Base-by-base conservation (phyloP, 2,113 vertebrate genomes). In the Misgurnus anguillicaudatus region DNA sequence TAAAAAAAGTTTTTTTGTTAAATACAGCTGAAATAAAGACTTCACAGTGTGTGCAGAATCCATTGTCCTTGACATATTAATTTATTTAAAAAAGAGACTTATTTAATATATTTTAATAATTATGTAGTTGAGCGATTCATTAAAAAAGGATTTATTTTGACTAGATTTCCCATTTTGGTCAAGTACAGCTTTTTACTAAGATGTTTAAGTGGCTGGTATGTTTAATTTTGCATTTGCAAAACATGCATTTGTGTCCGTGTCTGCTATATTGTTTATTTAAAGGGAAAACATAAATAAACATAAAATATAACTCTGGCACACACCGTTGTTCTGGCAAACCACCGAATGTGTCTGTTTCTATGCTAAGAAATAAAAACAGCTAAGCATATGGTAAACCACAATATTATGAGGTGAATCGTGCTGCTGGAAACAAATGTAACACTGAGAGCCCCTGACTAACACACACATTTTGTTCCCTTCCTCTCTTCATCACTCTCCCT, bases 351-450 rank as follows among this genome's bases (percentile, higher is more conserved):
- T 48, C 45, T 21, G 19, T 77, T 75, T 48, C 71, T 74, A 24
- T 78, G 64, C 70, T 69, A 78, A 47, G 10, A 45, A 78, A 84
- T 74, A 78, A 81, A 74, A 78, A 72, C 36, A 77, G 39, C 77
- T 11, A 73, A 62, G 31, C 58, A 75, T 75, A 75, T 75, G 75
- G 69, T 78, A 51, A 65, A 36, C 24, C 19, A n/a, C 14, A 84
- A 75, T 78, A 78, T 70, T 78, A 64, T 75, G 79, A 78, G 69
- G 60, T 55, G 24, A 66, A 62, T 69, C 17, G 47, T 60, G 51
- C 77, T 39, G 48, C 80, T 53, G 48, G 75, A 84, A 81, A 75
- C 79, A 75, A 61, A 47, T 58, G 38, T 55, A 45, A 57, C 74
- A 38, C 74, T 80, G 60, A 64, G 41, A 77, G 78, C 77, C 38